phyloP scores from a whole-genome alignment of 2,113 vertebrate genomes.

The Arizona elegans region DNA sequence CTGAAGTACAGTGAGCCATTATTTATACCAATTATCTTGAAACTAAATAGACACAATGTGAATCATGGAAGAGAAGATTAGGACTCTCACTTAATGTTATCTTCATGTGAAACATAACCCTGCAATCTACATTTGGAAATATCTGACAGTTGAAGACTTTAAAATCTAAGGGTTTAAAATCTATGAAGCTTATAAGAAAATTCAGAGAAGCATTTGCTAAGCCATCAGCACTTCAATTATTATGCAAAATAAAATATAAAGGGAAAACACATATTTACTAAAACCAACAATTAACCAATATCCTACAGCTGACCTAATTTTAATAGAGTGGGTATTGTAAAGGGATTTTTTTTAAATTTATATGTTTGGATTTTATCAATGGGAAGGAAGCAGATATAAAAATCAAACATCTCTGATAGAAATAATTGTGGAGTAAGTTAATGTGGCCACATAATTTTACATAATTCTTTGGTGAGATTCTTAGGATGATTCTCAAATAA shows the following conservation, averaged over 20 bases:
- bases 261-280: neutral
- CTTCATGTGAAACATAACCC: neutral
- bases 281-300: neutral
- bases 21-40: constrained; percentile 24
- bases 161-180: neutral
- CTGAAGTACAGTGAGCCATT: neutral
- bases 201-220: neutral
- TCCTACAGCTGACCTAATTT: neutral
- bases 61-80: neutral
- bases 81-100: constrained; percentile 14
- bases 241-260: neutral
- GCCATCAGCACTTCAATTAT: neutral
- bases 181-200: neutral
- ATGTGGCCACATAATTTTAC: neutral
- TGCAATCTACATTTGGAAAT: neutral
- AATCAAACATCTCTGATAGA: neutral
- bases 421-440: neutral
- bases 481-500: neutral
- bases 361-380: neutral
- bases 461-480: neutral
- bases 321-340: neutral
- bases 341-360: neutral
- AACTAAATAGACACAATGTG: neutral
- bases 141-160: neutral
- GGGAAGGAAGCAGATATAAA: neutral